phyloP scores from a whole-genome alignment of 2,888 invertebrate genomes.

The Neoscelio sp. region DNA sequence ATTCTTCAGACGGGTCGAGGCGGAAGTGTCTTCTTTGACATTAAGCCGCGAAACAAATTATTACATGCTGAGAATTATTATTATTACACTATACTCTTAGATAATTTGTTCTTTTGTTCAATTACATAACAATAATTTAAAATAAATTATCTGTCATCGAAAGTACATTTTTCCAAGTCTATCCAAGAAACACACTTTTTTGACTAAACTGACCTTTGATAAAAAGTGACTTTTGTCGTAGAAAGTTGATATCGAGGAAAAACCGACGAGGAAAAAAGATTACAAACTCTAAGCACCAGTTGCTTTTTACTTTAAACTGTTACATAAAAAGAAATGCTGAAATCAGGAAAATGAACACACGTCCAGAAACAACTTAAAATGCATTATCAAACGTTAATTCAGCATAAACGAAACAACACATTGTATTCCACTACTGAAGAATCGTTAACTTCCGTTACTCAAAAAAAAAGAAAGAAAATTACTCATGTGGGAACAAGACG shows the following conservation, averaged over 20 bases:
- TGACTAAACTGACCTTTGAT: constrained; percentile 39
- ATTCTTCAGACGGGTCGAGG: constrained; percentile 1
- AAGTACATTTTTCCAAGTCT: background rate
- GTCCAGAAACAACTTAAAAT: background rate
- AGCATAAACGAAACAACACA: constrained; percentile 15
- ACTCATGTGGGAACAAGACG: background rate
- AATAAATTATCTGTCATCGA: too few relatives aligned
- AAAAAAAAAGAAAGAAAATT: background rate
- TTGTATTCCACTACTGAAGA: too few relatives aligned
- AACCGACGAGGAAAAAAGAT: background rate
- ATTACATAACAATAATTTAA: too few relatives aligned
- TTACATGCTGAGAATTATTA: background rate
- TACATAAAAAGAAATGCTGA: constrained; percentile 44
- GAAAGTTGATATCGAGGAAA: constrained; percentile 38
- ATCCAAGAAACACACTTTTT: constrained; percentile 5
- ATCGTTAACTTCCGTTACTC: too few relatives aligned
- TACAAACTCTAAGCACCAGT: constrained; percentile 1
- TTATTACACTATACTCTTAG: too few relatives aligned
- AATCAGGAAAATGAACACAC: constrained; percentile 5
- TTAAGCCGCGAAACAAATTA: constrained; percentile 11
- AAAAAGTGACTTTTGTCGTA: constrained; percentile 19
- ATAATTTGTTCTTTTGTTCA: background rate
- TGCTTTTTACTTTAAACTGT: constrained; percentile 9
- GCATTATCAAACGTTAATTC: constrained; percentile 38
- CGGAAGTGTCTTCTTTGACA: constrained; percentile 36